phyloP scores from a whole-genome alignment of 30 jellyfish, hydroid and myxozoan species.

The Clytia hemisphaerica region DNA sequence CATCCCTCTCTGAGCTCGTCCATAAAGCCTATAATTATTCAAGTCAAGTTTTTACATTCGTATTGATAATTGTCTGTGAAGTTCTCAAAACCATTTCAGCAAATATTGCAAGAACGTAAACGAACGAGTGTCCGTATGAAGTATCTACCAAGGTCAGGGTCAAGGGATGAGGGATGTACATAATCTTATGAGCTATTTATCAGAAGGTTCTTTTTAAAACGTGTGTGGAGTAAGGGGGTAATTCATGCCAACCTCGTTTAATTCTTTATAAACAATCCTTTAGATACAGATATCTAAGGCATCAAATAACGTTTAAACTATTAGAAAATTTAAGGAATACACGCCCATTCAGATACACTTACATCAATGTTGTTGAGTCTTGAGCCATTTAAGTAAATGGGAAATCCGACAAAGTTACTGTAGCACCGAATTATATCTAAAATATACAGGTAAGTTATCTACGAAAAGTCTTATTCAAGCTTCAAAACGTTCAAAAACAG shows the following conservation, averaged over 20 bases:
- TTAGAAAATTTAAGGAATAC: no score
- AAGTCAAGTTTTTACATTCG: not conserved
- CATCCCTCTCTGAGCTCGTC: constrained; percentile 60
- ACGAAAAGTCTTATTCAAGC: no score
- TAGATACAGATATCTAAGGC: no score
- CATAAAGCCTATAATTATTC: constrained; percentile 74
- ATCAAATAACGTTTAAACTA: no score
- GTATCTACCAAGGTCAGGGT: no score
- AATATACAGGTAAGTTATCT: not conserved
- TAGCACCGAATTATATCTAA: constrained; percentile 79
- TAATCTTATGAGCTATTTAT: no score
- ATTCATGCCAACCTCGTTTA: not conserved
- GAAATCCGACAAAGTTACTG: constrained; percentile 98
- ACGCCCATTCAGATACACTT: not conserved
- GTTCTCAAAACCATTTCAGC: not conserved
- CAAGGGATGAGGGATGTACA: no score
- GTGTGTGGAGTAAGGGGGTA: not conserved
- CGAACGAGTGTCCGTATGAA: no score
- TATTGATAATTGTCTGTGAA: not conserved
- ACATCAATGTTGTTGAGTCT: constrained; percentile 82
- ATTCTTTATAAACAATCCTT: no score
- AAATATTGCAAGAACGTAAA: no score
- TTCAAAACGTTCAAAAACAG: no score
- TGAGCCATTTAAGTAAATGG: constrained; percentile 83
- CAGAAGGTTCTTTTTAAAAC: no score